These are phyloP conservation scores for Limonius californicus DNA, from an alignment of 1,140 invertebrate species.

Conservation along the genomic window DNA sequence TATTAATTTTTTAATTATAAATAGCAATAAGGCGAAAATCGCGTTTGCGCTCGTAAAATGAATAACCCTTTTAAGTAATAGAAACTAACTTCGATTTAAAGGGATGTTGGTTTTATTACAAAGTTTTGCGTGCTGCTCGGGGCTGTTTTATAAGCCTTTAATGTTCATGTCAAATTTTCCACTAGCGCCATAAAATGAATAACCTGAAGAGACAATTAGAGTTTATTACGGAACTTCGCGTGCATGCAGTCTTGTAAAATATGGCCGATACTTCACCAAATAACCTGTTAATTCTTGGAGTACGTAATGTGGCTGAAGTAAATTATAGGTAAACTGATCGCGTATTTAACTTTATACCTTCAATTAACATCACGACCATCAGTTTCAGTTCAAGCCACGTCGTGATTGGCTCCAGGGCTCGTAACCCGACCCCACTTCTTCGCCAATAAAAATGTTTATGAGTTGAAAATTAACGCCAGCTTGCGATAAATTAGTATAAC, in stretches of 20 bases:
- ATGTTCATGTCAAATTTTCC: conserved; percentile 3
- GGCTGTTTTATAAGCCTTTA: conserved; percentile 7
- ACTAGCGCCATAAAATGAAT: background rate
- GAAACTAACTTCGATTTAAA: too few species aligned
- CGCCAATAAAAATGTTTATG: conserved; percentile 34
- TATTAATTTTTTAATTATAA: too few species aligned
- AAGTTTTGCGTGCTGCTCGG: background rate
- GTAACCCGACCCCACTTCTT: conserved; percentile 16
- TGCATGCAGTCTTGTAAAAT: background rate
- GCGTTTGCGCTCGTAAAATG: too few species aligned
- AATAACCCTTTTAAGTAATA: too few species aligned
- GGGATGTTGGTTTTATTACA: background rate
- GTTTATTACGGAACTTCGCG: conserved; percentile 1
- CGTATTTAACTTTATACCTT: conserved; percentile 21
- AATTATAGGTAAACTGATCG: conserved; percentile 22
- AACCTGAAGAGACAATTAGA: conserved; percentile 5
- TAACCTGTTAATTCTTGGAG: conserved; percentile 8
- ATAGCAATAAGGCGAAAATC: too few species aligned
- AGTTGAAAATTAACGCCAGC: conserved; percentile 29
- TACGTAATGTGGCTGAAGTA: conserved; percentile 13
- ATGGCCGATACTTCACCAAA: background rate
- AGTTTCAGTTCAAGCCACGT: background rate
- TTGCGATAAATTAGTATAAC: conserved; percentile 33
- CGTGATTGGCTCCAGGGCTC: conserved; percentile 15
- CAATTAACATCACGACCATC: conserved; percentile 22